These are phyloP conservation scores for Lithosia quadra DNA, from an alignment of 2,888 invertebrate species.

Conservation along the genomic window DNA sequence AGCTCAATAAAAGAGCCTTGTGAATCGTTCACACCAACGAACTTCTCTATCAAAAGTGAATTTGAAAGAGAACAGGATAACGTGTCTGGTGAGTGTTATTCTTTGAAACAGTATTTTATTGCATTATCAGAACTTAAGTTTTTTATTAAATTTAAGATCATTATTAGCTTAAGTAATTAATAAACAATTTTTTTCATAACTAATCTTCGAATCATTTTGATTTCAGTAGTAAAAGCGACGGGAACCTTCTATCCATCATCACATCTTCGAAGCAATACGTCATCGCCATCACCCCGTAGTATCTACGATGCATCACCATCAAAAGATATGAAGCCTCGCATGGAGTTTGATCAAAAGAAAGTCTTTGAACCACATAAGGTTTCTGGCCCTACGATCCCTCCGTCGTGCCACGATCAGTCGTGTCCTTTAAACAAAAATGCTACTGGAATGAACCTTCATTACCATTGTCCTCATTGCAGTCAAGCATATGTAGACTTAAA, in stretches of 20 bases:
- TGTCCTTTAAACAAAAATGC: constrained; percentile 81
- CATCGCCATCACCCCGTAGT: constrained; percentile 84
- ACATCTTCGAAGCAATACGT: constrained; percentile 85
- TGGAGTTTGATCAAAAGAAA: constrained; percentile 77
- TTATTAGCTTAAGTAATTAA: neutral
- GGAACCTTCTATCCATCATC: constrained; percentile 97
- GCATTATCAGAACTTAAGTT: neutral
- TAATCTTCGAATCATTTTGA: constrained; percentile 53
- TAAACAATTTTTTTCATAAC: constrained; percentile 16
- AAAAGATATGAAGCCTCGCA: constrained; percentile 79
- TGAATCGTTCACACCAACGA: constrained; percentile 74
- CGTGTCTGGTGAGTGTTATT: constrained; percentile 80
- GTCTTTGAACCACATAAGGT: constrained; percentile 70
- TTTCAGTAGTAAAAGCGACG: constrained; percentile 96
- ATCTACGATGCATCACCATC: constrained; percentile 85
- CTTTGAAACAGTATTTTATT: constrained; percentile 27
- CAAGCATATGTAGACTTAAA: constrained; percentile 83
- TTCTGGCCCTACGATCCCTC: constrained; percentile 82
- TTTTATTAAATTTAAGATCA: neutral
- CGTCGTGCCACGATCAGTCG: constrained; percentile 87
- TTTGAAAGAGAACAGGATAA: constrained; percentile 82
- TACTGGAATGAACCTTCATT: constrained; percentile 81
- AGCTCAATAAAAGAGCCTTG: constrained; percentile 73
- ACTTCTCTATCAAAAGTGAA: constrained; percentile 83
- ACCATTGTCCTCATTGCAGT: constrained; percentile 82